Evolutionary conservation across 1,140 invertebrate species (phyloP), one percentile per base, ranked within the genome.

Genomic region (Brachionus koreanus): DNA sequence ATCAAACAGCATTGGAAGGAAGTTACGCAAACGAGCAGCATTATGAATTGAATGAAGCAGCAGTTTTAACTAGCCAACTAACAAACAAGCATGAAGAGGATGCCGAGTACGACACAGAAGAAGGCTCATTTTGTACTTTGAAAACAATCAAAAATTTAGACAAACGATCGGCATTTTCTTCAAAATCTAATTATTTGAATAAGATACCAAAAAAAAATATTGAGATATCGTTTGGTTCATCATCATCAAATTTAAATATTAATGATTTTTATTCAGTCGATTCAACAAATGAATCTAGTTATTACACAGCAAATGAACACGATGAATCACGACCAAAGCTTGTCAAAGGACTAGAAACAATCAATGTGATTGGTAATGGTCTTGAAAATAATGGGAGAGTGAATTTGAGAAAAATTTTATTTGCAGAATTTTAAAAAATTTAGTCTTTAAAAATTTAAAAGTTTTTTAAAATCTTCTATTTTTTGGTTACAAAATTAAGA

Each of bases 251-350:
- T 37, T 7, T 57, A 12, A 35, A 35, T 19, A 19, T 35, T 5
- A 65, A 46, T 7, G 77, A 82, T 33, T 82, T 82, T 69, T 82
- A 67, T 65, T 82, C 77, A 29, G 5, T 82, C 6, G 77, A 65
- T n/a, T 65, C 52, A 6, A 65, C 52, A 13, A 76, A 57, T 35
- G 77, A 82, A 42, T 82, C 77, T 0, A 65, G 42, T 43, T 82
- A 82, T 82, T 61, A 82, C 9, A 82, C 77, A 19, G 77, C 77
- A 19, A 65, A 33, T 65, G 77, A 82, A 82, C 52, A 82, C n/a
- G 77, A 82, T 33, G 76, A 79, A 13, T 33, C 52, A 52, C 49
- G 43, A 33, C 76, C 76, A n/a, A 35, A 33, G n/a, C 5, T 79
- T 0, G 10, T 79, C 1, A 79, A 61, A 23, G n/a, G 6, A 37